Evolutionary conservation across 2,888 invertebrate species (phyloP), one percentile per base, ranked within the genome.

Genomic region (Nomada goodeniana): DNA sequence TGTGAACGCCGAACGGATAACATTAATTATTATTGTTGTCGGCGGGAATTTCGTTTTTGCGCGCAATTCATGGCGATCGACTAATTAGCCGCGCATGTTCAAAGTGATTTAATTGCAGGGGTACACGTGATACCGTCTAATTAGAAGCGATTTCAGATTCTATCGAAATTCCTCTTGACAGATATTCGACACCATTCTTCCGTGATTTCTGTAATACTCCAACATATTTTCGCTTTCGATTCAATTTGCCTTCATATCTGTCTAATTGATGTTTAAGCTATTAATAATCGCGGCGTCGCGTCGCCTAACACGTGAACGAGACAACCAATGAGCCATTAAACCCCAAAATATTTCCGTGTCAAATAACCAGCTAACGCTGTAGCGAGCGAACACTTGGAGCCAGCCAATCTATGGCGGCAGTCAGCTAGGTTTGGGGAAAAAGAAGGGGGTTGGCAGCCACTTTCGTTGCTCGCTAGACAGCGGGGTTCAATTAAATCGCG

Each of bases 401-500:
- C n/a, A 47, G 52, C 47, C 53, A 77, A 77, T 77, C 65, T 67
- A 52, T 57, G 64, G 26, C 23, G n/a, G 20, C 15, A 44, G 57
- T 20, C 10, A 57, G 57, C 18, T 10, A 15, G 36, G 42, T 53
- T 3, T 9, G 9, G 26, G 5, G 9, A 7, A 23, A 50, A 20
- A 63, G 53, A 60, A 42, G 13, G 44, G 20, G 55, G 44, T 23
- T 23, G 61, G 15, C 64, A 23, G n/a, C 18, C 77, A 47, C 75
- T 80, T 77, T 80, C 63, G 61, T 77, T 53, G 73, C 53, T 23
- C 52, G 65, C 55, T 65, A 82, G 80, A 82, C 70, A 82, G 26
- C 76, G 29, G 75, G 47, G 75, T 81, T 81, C 82, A 76, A 82
- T 82, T 82, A 82, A 81, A 82, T 81, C 76, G 82, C 82, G 73